Base-by-base conservation (phyloP, 2,888 invertebrate genomes). In the Cheilosia vulpina region DNA sequence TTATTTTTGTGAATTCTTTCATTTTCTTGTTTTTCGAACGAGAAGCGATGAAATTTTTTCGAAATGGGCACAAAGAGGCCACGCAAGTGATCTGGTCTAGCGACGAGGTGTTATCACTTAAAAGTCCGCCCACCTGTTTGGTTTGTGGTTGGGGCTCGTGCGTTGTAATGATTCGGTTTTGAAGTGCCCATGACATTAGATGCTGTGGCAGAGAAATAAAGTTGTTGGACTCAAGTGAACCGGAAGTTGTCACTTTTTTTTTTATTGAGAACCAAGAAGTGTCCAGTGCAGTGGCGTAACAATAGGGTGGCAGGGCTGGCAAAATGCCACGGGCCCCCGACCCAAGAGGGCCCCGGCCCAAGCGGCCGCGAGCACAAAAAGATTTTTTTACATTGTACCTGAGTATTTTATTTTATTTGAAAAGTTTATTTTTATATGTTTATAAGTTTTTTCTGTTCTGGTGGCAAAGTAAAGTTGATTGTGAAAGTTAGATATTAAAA, bases 21-120 rank as follows among this genome's bases (percentile, higher is more conserved):
- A 45, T 69, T 65, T 82, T 82, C 60, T 66, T 72, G 58, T 66
- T 65, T n/a, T 76, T 81, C 31, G 68, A 58, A 77, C 72, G 47
- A 72, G 78, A 72, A 65, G 60, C 60, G 60, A 62, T 62, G 50
- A 68, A 50, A 41, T 55, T 57, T 53, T 58, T 68, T 34, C 43
- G 60, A 53, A 62, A 68, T 50, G 60, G 50, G 50, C 15, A 19
- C 21, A 52, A 41, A 38, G 65, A 58, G 58, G 53, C n/a, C 50
- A 66, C 21, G 21, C 47, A 72, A 62, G 66, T 55, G 66, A 72
- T 72, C 55, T 73, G 41, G 62, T 50, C 58, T 55, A 78, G 47
- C 68, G 65, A 72, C 78, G 78, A 72, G 41, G 77, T 50, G 62
- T 82, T 83, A 83, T 82, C 77, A 65, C 9, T 58, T 71, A 5